Conservation (phyloP, 2,113 vertebrate species). For the Notothenia coriiceps region DNA sequence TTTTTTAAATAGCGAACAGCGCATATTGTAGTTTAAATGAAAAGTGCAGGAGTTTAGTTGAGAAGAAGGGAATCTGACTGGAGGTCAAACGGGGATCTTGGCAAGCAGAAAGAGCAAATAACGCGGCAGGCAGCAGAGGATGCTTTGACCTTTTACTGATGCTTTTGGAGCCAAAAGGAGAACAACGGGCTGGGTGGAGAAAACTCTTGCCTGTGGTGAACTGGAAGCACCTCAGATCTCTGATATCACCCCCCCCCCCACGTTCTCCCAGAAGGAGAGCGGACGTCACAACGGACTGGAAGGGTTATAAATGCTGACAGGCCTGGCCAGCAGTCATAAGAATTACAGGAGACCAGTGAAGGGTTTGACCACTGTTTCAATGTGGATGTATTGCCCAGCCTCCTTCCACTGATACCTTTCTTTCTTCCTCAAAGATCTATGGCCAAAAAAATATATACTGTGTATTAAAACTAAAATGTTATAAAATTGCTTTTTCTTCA, state of each 20-base stretch:
- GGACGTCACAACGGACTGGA: constrained; percentile 13
- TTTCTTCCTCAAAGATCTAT: background rate
- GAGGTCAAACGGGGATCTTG: constrained; percentile 69
- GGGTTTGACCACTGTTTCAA: background rate
- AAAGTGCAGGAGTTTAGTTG: constrained; percentile 23
- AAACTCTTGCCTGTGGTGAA: constrained; percentile 45
- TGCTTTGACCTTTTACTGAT: constrained; percentile 73
- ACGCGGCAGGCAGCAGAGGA: constrained; percentile 48
- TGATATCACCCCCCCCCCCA: constrained; percentile 16
- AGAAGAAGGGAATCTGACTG: constrained; percentile 37
- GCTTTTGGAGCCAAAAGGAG: constrained; percentile 57
- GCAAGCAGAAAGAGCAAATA: constrained; percentile 68
- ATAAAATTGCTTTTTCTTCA: too few species aligned
- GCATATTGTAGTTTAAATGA: constrained; percentile 8
- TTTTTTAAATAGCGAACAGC: constrained; percentile 5
- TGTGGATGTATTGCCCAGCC: background rate
- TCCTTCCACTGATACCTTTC: background rate
- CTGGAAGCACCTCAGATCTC: constrained; percentile 46
- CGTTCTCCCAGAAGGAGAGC: constrained; percentile 4
- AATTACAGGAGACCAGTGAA: constrained; percentile 8
- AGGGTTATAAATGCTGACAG: constrained; percentile 34
- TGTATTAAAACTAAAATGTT: background rate
- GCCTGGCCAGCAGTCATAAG: constrained; percentile 29
- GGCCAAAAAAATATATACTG: background rate
- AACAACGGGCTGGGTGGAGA: constrained; percentile 48